A percentile compares a stretch with the other conserved stretches of the same genome.
These are phyloP conservation scores for Petrocephalus zakoni DNA, from an alignment of 2,113 vertebrate genomes.

Conservation along the genomic window DNA sequence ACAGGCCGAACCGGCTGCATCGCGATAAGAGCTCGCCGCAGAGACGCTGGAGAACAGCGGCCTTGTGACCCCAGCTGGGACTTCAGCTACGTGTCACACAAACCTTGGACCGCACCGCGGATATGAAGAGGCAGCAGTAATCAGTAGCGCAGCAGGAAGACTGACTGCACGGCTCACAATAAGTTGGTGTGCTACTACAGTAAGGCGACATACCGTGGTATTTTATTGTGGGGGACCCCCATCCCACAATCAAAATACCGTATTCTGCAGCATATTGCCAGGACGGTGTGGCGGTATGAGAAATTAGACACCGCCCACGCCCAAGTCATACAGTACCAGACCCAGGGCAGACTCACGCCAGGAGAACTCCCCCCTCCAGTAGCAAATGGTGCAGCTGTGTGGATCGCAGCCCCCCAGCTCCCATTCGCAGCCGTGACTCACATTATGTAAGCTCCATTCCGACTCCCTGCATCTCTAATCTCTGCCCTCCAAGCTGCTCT, in stretches of 20 bases:
- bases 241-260: too few species aligned
- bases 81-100: background rate
- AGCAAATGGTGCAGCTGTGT: background rate
- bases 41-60: background rate
- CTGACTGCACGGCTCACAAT: background rate
- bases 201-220: background rate
- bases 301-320: background rate
- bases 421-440: constrained; percentile 41
- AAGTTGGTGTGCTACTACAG: background rate
- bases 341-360: background rate
- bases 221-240: background rate
- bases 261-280: background rate
- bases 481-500: background rate
- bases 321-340: background rate
- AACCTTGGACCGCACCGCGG: background rate
- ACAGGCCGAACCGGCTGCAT: constrained; percentile 16
- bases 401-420: background rate
- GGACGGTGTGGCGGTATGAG: background rate
- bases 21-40: background rate
- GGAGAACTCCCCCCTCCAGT: background rate
- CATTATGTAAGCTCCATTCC: constrained; percentile 42
- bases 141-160: background rate
- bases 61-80: background rate
- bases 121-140: background rate
- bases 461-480: constrained; percentile 4